Base-by-base conservation (phyloP, 2,888 invertebrate species). In the Heliconius ethilla region DNA sequence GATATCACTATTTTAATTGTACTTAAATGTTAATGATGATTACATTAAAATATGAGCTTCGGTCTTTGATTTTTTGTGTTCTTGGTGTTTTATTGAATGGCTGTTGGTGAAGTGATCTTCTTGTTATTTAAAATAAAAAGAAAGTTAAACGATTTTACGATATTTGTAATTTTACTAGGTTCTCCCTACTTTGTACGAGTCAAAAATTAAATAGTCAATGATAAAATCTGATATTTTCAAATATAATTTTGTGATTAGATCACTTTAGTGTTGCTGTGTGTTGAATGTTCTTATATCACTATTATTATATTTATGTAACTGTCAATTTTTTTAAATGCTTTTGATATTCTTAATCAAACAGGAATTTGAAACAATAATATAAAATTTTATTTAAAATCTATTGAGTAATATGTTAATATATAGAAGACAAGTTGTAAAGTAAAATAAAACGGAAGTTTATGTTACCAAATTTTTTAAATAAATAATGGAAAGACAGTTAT, bases 11-110 rank as follows among this genome's bases (percentile, higher is more conserved):
- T 51, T 51, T 51, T 51, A 22, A 51, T 85, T 90, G 91, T 92
- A 93, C 91, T 55, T 72, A 70, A 92, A 90, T 87, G 87, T 91
- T 89, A 89, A 84, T 87, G 83, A 87, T 86, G 85, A 87, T 89
- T 90, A 90, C 87, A 89, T 88, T 88, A 85, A 88, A 87, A 84
- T 87, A 88, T 88, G 91, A 91, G 91, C 90, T 90, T 91, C 83
- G 84, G 33, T 45, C 75, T 75, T 73, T 66, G 75, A 81, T 85
- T 83, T 84, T 79, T 75, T 76, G 76, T 78, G 11, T 63, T 75
- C 37, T 66, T 27, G 15, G 29, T 55, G 11, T 51, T 75, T 78
- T 65, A 3, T 73, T 62, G 6, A 45, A 33, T 27, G 7, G 51
- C 25, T 70, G n/a, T 33, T 72, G 29, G 22, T 55, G n/a, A 51